Conservation (phyloP, 2,797 vertebrate species). For the Ispidina picta region DNA sequence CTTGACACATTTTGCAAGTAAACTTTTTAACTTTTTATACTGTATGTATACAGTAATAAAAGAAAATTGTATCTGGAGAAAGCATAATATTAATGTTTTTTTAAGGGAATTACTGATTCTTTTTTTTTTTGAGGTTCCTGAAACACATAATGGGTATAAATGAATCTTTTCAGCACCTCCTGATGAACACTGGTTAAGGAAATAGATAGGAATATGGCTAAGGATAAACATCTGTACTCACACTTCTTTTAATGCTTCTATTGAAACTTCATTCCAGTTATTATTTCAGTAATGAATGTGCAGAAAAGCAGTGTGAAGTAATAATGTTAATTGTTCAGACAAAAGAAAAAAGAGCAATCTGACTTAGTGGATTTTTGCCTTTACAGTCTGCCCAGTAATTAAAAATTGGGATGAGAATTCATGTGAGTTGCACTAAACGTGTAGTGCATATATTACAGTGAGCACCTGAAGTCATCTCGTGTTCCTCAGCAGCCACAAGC, state of each 20-base stretch:
- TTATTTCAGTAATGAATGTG: not conserved
- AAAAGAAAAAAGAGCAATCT: slow-evolving; percentile 50
- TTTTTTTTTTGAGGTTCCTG: not conserved
- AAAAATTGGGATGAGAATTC: slow-evolving; percentile 58
- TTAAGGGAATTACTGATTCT: not conserved
- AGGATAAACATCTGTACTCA: not conserved
- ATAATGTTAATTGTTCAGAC: slow-evolving; percentile 60
- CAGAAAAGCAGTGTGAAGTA: not conserved
- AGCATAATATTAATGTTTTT: not conserved
- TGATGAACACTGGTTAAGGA: not conserved
- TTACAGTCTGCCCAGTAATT: slow-evolving; percentile 42
- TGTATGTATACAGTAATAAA: not conserved
- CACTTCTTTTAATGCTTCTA: not conserved
- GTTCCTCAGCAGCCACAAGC: slow-evolving; percentile 12
- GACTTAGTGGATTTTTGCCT: slow-evolving; percentile 40
- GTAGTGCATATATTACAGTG: slow-evolving; percentile 14
- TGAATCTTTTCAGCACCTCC: not conserved
- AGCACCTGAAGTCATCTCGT: slow-evolving; percentile 17
- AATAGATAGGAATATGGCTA: not conserved
- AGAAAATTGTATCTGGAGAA: not conserved
- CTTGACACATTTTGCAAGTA: not conserved
- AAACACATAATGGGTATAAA: not conserved
- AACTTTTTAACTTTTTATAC: not conserved
- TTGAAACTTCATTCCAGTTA: not conserved
- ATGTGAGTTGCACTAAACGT: not conserved